Percentiles rank a stretch among this genome's conserved stretches.
These are phyloP conservation scores for Lithophane socia DNA, from an alignment of 2,888 invertebrate genomes.

Conservation along the genomic window DNA sequence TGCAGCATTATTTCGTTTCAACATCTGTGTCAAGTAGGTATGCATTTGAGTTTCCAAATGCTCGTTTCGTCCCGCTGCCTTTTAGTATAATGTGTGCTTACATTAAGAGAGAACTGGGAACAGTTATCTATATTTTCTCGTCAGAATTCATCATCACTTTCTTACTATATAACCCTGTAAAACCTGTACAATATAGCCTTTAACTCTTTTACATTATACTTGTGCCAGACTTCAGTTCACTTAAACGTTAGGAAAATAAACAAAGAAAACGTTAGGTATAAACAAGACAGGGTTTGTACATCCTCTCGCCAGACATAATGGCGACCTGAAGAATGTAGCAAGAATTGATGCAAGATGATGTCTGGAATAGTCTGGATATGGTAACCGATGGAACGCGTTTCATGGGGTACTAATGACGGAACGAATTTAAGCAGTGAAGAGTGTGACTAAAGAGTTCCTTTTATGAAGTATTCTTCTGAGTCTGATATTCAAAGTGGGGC, in stretches of 20 bases:
- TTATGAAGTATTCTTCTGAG: not conserved
- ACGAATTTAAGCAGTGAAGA: not conserved
- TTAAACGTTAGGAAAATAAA: not conserved
- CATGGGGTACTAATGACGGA: not conserved
- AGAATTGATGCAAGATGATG: not conserved
- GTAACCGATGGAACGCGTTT: too few species aligned
- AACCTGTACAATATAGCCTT: not conserved
- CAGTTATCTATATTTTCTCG: not conserved
- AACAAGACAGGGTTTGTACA: not conserved
- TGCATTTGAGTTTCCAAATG: not conserved
- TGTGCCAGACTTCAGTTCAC: not conserved
- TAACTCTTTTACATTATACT: not conserved
- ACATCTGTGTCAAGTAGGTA: slow-evolving; percentile 13
- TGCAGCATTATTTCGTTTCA: not conserved
- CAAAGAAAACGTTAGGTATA: not conserved
- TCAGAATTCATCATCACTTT: not conserved
- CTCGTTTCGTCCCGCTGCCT: not conserved
- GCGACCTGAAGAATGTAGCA: not conserved
- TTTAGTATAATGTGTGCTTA: not conserved
- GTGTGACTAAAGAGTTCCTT: not conserved
- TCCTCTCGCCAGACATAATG: not conserved
- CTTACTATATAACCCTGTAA: not conserved
- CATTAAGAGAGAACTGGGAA: not conserved
- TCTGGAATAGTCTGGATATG: not conserved
- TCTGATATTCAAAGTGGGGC: not conserved